These are phyloP conservation scores for Hypolimnas misippus DNA, from an alignment of 2,888 invertebrate species.

Conservation along the genomic window DNA sequence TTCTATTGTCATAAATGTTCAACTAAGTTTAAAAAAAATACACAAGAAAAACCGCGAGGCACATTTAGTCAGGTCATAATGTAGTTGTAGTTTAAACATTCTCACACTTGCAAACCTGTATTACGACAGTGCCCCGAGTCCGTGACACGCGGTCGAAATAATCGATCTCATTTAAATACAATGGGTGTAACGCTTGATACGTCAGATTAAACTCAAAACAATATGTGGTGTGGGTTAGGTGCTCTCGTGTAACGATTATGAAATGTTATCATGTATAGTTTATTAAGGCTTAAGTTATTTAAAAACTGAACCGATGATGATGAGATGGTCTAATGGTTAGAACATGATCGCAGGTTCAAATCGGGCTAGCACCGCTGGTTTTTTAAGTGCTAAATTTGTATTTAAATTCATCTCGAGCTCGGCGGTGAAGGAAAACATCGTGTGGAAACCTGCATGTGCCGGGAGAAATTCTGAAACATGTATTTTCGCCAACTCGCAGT, in stretches of 20 bases:
- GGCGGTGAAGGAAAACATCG: too few relatives aligned
- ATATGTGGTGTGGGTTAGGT: conserved; percentile 3
- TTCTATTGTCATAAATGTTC: background rate
- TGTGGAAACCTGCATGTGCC: too few relatives aligned
- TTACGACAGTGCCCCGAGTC: conserved; percentile 22
- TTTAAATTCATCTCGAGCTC: too few relatives aligned
- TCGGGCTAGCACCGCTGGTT: too few relatives aligned
- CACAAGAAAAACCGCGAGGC: background rate
- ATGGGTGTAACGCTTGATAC: conserved; percentile 26
- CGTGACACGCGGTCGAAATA: conserved; percentile 30
- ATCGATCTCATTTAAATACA: conserved; percentile 37
- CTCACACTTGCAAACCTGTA: conserved; percentile 18
- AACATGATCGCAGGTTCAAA: too few relatives aligned
- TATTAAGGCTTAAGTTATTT: too few relatives aligned
- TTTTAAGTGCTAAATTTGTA: too few relatives aligned
- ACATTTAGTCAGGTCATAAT: background rate
- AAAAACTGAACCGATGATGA: too few relatives aligned
- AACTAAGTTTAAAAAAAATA: background rate
- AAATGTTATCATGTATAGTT: conserved; percentile 3
- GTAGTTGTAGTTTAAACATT: background rate
- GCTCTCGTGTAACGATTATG: background rate
- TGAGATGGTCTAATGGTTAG: too few relatives aligned
- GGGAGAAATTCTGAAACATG: too few relatives aligned
- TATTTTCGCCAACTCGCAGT: too few relatives aligned
- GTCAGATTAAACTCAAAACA: conserved; percentile 20